Base-by-base conservation (phyloP, 2,113 vertebrate species). In the Oryzias javanicus region DNA sequence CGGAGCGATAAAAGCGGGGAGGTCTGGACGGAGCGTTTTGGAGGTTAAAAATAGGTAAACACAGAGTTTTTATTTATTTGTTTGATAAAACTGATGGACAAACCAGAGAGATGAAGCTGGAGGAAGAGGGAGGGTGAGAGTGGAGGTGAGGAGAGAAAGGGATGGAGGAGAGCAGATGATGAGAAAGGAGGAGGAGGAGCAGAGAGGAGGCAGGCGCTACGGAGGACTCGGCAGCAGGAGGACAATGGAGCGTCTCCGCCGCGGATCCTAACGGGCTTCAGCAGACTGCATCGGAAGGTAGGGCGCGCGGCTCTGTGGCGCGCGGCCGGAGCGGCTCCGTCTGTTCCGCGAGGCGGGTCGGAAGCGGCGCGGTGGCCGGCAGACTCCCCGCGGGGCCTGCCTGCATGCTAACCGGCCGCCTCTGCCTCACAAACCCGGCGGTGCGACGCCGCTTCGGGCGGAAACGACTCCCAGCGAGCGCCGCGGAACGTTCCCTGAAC, bases 221-320 rank as follows among this genome's bases (percentile, higher is more conserved):
- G 82, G 76, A 85, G 83, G 79, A 87, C 81, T 74, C 82, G 64
- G 78, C 72, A 49, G 68, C 75, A 15, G 77, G 81, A 86, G 77
- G 81, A 86, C 87, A 85, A 88, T 87, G 86, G 69, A 48, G 64
- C 6, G 69, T 62, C 44, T 72, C 57, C 49, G 22, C 25, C 2
- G 4, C 58, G 64, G 79, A 78, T 76, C 70, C 20, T 79, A 80
- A 85, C 80, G 68, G 74, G 58, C n/a, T 50, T 57, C 48, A 17
- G 62, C 63, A 41, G 13, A 29, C 60, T 18, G 74, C 64, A 57
- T 60, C 12, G 56, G 0, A 6, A 79, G 86, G 86, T 88, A 82
- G 0, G 72, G 24, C 16, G 18, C 42, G 3, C 22, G 20, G 41
- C 17, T 42, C 16, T 1, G 41, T 48, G 24, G 40, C n/a, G 19